phyloP scores from a whole-genome alignment of 92 coral and sea anemone genomes.

The Paragorgia papillata region DNA sequence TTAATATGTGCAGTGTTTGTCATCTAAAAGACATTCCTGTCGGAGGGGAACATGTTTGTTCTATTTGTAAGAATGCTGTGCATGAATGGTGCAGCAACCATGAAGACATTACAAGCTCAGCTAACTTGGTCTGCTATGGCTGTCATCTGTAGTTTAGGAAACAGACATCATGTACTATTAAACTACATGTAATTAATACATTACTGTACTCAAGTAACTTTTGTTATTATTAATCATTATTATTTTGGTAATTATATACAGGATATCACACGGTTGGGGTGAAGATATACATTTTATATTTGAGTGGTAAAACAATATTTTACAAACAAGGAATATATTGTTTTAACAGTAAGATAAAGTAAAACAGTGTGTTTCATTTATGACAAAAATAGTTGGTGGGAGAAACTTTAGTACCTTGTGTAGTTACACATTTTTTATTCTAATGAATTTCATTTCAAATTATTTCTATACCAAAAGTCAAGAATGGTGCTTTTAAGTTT shows the following conservation, averaged over 20 bases:
- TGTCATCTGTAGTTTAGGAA: conserved; percentile 18
- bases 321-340: neutral
- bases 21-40: conserved; percentile 59
- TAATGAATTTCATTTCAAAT: too few species aligned
- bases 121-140: conserved; percentile 58
- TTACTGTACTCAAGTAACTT: too few species aligned
- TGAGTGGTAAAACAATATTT: neutral
- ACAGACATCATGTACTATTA: neutral
- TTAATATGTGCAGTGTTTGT: conserved; percentile 60
- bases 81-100: conserved; percentile 75
- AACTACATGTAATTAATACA: too few species aligned
- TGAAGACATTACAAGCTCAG: conserved; percentile 63
- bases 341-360: neutral
- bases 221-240: too few species aligned
- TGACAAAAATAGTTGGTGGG: neutral
- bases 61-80: conserved; percentile 54
- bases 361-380: neutral
- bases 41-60: conserved; percentile 61
- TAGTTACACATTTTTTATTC: too few species aligned
- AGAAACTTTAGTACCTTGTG: neutral
- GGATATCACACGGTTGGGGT: neutral
- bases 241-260: neutral
- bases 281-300: neutral
- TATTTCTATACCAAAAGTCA: too few species aligned
- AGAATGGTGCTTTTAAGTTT: too few species aligned